These are phyloP conservation scores for Forficula auricularia DNA, from an alignment of 1,140 invertebrate genomes.

Conservation along the genomic window DNA sequence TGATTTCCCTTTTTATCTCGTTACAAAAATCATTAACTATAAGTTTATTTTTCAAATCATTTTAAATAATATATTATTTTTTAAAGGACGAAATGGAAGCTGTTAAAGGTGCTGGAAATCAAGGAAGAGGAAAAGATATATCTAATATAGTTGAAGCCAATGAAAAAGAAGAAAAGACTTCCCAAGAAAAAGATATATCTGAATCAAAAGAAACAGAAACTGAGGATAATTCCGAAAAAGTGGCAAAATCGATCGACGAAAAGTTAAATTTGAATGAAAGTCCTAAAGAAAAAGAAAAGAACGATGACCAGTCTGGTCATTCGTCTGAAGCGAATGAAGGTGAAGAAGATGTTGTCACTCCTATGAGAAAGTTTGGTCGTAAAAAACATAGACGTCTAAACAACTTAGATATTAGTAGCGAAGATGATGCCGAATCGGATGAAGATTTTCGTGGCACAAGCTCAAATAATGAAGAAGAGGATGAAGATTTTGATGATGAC, in stretches of 20 bases:
- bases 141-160: slow-evolving; percentile 63
- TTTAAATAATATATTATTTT: background rate
- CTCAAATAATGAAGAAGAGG: slow-evolving; percentile 34
- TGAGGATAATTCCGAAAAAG: too few species aligned
- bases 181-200: slow-evolving; percentile 16
- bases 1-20: slow-evolving; percentile 3
- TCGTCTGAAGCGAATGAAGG: slow-evolving; percentile 14
- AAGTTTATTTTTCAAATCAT: background rate
- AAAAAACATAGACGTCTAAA: slow-evolving; percentile 60
- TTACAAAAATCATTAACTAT: background rate
- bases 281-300: slow-evolving; percentile 18
- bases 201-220: slow-evolving; percentile 12
- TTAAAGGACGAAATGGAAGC: slow-evolving; percentile 50
- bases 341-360: slow-evolving; percentile 14
- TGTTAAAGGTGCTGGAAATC: slow-evolving; percentile 54
- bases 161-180: slow-evolving; percentile 36
- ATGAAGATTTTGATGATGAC: slow-evolving; percentile 36
- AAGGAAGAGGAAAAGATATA: slow-evolving; percentile 74
- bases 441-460: slow-evolving; percentile 66
- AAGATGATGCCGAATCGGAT: slow-evolving; percentile 60
- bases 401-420: slow-evolving; percentile 61
- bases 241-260: too few species aligned
- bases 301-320: slow-evolving; percentile 20
- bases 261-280: slow-evolving; percentile 25
- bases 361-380: slow-evolving; percentile 21